Evolutionary conservation across 2,113 vertebrate species (phyloP), one percentile per base, ranked within the genome.

Genomic region (Calidris pygmaea): DNA sequence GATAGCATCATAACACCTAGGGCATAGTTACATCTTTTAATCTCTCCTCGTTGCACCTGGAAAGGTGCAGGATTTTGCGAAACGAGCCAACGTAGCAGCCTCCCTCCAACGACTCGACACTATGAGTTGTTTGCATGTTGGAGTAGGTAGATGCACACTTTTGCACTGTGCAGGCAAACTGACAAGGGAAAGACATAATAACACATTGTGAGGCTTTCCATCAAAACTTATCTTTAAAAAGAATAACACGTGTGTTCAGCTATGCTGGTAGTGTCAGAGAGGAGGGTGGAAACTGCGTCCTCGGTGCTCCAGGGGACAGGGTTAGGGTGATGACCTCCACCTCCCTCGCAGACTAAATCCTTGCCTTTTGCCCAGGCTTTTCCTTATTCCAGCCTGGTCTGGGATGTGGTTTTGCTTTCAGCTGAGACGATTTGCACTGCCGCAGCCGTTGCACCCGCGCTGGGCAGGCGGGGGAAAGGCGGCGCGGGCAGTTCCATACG

Each of bases 401-500:
- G 80, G 76, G 86, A 26, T 55, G 26, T 1, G 0, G 41, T 85
- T 89, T 92, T 90, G 78, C 62, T 87, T 87, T 60, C n/a, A 22
- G 71, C 66, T 2, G 34, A 65, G 85, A 15, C 16, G 19, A 5
- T 53, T 66, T 41, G 41, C 72, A 1, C 20, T 62, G 45, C 63
- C 71, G 39, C 32, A 39, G 39, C 22, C 62, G 68, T 56, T 65
- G 29, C 22, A 55, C 56, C 35, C 9, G 6, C 26, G 2, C 27
- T n/a, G 35, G 63, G 79, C 56, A 20, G 41, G 60, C 7, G 16
- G 1, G 79, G 26, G 93, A 26, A 30, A 1, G 30, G n/a, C 3
- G 5, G 39, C 32, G 21, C 2, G 4, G 81, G 76, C 65, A 29
- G 66, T 52, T 82, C 26, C 1, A 1, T 32, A 0, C 0, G 0